A percentile compares a stretch with the other conserved stretches of the same genome.
Conservation (phyloP, 2,797 vertebrate genomes). For the Microhierax caerulescens region DNA sequence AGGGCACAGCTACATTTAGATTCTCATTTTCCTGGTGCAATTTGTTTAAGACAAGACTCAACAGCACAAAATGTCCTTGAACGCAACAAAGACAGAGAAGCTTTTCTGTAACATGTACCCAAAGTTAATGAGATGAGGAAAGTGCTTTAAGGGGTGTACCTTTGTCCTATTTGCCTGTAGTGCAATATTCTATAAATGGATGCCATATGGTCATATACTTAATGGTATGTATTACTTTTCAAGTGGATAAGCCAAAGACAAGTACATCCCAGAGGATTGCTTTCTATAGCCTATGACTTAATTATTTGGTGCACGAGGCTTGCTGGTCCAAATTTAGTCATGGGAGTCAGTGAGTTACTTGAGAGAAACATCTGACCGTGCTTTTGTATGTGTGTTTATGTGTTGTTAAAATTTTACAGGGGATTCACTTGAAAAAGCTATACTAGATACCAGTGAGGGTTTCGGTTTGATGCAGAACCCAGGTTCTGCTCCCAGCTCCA, state of each 20-base stretch:
- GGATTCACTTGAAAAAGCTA: not conserved
- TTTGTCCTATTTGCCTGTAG: slow-evolving; percentile 32
- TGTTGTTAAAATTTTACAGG: not conserved
- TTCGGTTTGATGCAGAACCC: not conserved
- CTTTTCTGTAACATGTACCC: slow-evolving; percentile 1
- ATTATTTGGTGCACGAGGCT: slow-evolving; percentile 47
- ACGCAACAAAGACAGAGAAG: not conserved
- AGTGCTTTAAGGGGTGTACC: slow-evolving; percentile 18
- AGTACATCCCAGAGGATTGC: slow-evolving; percentile 24
- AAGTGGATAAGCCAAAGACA: slow-evolving; percentile 51
- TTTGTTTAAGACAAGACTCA: slow-evolving; percentile 17
- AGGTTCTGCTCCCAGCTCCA: not conserved
- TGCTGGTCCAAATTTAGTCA: slow-evolving; percentile 9
- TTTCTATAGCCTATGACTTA: slow-evolving; percentile 52
- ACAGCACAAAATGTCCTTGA: slow-evolving; percentile 37
- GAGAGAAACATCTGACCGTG: not conserved
- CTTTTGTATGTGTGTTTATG: not conserved
- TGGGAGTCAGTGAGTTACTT: not conserved
- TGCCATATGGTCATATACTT: slow-evolving; percentile 53
- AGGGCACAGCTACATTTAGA: slow-evolving; percentile 28
- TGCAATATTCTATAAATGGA: slow-evolving; percentile 55
- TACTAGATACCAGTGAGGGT: not conserved
- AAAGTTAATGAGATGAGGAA: slow-evolving; percentile 44
- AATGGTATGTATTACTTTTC: slow-evolving; percentile 38
- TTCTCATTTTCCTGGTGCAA: slow-evolving; percentile 38